These are phyloP conservation scores for Bombyx mandarina DNA, from an alignment of 1,140 invertebrate species.

Conservation along the genomic window DNA sequence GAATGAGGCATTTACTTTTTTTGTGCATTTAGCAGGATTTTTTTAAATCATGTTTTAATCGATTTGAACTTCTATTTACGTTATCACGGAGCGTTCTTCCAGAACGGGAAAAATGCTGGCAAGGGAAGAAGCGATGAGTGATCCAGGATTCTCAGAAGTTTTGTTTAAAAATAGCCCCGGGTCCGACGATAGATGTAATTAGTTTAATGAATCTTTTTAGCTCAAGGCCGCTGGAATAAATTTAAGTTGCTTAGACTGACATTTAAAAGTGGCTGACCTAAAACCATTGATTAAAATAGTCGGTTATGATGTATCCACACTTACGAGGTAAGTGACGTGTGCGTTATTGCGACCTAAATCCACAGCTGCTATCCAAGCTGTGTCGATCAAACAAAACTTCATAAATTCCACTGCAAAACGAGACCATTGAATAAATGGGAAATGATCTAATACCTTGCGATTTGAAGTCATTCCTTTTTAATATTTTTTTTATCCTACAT, in stretches of 20 bases:
- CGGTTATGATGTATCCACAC: too few relatives aligned
- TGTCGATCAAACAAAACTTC: conserved; percentile 44
- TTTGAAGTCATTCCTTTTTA: too few relatives aligned
- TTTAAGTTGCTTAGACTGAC: too few relatives aligned
- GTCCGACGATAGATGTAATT: conserved; percentile 14
- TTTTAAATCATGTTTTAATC: conserved; percentile 29
- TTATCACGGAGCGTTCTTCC: conserved; percentile 23
- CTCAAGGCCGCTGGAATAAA: conserved; percentile 25
- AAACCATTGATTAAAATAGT: too few relatives aligned
- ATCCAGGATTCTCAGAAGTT: conserved; percentile 36
- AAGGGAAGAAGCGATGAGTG: conserved; percentile 24
- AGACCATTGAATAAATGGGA: neutral
- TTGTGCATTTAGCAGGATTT: conserved; percentile 56
- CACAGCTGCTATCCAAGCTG: conserved; percentile 37
- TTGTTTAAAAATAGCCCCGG: conserved; percentile 24
- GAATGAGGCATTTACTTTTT: conserved; percentile 55
- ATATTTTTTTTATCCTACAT: too few relatives aligned
- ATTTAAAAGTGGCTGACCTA: too few relatives aligned
- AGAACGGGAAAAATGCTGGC: conserved; percentile 23
- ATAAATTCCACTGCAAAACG: conserved; percentile 17
- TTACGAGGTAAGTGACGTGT: too few relatives aligned
- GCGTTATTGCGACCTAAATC: conserved; percentile 28
- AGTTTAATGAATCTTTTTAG: conserved; percentile 13
- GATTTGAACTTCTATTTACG: conserved; percentile 44
- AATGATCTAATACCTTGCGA: too few relatives aligned